phyloP scores from a whole-genome alignment of 2,888 invertebrate species.

The Ypsolopha sequella region DNA sequence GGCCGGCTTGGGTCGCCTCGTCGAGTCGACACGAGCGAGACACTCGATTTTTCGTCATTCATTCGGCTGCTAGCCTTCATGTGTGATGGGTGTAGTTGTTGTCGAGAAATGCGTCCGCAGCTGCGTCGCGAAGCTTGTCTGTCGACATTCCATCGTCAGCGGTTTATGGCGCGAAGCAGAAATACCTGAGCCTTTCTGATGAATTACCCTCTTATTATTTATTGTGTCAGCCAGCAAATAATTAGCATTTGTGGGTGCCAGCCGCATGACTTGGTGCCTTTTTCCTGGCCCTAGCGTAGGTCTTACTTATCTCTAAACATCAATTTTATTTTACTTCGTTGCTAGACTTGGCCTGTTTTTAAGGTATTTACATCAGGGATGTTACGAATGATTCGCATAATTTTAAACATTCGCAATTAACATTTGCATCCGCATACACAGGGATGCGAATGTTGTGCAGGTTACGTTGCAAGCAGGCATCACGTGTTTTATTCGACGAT shows the following conservation, averaged over 20 bases:
- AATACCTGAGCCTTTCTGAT: constrained; percentile 57
- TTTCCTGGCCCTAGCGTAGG: not conserved
- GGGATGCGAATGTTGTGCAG: no score
- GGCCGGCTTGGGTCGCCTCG: not conserved
- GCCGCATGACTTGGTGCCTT: constrained; percentile 9
- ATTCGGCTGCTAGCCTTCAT: constrained; percentile 34
- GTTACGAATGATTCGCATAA: no score
- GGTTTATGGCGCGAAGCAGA: constrained; percentile 60
- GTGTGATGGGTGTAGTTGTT: constrained; percentile 21
- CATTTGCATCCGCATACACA: no score
- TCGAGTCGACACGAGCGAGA: not conserved
- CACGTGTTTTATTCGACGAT: no score
- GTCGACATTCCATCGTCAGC: constrained; percentile 55
- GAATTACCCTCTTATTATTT: constrained; percentile 50
- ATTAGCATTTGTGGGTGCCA: constrained; percentile 19
- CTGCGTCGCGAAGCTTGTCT: constrained; percentile 43
- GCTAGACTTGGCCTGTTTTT: no score
- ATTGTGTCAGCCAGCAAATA: constrained; percentile 25
- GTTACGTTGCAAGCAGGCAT: no score
- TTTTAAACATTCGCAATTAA: no score
- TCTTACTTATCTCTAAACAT: no score
- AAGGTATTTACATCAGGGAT: no score
- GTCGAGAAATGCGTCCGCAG: constrained; percentile 25
- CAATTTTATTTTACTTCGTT: no score
- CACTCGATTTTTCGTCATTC: constrained; percentile 10